These are phyloP conservation scores for Deilephila elpenor DNA, from an alignment of 2,888 invertebrate genomes.

Conservation along the genomic window DNA sequence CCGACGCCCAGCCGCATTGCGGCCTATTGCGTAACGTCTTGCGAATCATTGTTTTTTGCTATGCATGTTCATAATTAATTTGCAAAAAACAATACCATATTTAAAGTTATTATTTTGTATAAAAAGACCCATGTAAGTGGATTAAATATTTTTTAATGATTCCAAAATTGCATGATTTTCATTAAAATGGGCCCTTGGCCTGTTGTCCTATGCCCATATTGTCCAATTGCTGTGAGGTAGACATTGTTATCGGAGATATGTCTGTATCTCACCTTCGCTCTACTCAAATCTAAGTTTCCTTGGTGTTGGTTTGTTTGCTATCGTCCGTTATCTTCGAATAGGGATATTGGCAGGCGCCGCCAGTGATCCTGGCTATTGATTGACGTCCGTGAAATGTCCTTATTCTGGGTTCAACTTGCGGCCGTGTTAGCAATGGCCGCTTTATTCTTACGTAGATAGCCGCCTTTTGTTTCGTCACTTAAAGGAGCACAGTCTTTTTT, in stretches of 20 bases:
- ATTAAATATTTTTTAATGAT: no score
- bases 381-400: background rate
- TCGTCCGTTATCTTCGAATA: background rate
- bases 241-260: no score
- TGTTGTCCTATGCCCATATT: no score
- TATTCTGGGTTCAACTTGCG: background rate
- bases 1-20: background rate
- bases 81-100: background rate
- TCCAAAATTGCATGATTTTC: no score
- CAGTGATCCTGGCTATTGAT: background rate
- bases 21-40: background rate
- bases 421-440: background rate
- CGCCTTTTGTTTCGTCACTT: conserved; percentile 6
- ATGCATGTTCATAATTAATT: background rate
- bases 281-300: no score
- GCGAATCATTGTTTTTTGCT: background rate
- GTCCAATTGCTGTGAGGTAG: no score
- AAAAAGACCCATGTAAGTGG: background rate
- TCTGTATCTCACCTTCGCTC: no score
- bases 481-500: background rate
- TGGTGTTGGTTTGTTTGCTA: background rate
- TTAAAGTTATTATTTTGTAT: background rate
- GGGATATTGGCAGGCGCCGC: background rate
- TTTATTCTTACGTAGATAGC: background rate
- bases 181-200: no score